Conservation (phyloP, 1,140 invertebrate species). For the Trypoxylus dichotomus region DNA sequence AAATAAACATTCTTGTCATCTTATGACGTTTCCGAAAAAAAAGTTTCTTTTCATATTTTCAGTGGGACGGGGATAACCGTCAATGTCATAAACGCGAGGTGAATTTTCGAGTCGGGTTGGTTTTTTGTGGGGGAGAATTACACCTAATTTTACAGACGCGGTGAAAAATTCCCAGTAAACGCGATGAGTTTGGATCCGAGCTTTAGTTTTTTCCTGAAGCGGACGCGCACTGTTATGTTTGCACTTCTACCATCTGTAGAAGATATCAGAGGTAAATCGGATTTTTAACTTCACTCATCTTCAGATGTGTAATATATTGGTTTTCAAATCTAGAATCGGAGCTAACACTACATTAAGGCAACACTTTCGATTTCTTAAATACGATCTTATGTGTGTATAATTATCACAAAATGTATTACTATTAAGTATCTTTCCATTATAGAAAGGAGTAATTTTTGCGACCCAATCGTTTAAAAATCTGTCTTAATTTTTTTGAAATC, state of each 20-base stretch:
- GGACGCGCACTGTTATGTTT: not conserved
- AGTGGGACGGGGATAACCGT: not conserved
- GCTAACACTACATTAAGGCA: too few species aligned
- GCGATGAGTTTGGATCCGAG: not conserved
- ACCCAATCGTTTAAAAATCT: too few species aligned
- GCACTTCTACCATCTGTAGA: not conserved
- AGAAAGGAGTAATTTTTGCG: too few species aligned
- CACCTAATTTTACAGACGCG: not conserved
- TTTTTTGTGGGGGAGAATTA: not conserved
- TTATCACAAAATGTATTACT: too few species aligned
- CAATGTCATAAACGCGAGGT: conserved; percentile 3
- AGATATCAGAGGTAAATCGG: not conserved
- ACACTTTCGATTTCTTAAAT: too few species aligned
- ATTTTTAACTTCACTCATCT: not conserved
- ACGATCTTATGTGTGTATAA: too few species aligned
- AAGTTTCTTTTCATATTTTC: not conserved
- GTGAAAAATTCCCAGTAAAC: not conserved
- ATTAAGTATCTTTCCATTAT: too few species aligned
- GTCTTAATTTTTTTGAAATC: too few species aligned
- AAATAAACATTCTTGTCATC: not conserved
- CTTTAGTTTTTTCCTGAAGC: not conserved
- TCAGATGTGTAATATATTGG: too few species aligned
- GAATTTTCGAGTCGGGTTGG: not conserved
- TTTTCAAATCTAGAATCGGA: too few species aligned
- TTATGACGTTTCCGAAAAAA: not conserved